phyloP scores from a whole-genome alignment of 2,888 invertebrate species.

The Meta bourneti region DNA sequence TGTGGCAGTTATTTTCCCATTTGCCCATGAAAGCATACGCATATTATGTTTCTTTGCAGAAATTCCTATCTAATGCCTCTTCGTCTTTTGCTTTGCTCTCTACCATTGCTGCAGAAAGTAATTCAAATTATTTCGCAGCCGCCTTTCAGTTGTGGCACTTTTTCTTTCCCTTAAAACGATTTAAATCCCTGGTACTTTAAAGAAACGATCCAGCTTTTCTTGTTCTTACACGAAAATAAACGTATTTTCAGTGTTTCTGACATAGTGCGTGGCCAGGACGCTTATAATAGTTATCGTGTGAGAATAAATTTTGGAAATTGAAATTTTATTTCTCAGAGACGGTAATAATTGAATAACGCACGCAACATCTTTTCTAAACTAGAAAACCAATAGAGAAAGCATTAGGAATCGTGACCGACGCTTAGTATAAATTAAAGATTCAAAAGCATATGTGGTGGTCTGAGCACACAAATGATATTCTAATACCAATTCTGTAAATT shows the following conservation, averaged over 20 bases:
- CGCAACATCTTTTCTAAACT: neutral
- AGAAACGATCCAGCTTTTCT: neutral
- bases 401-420: neutral
- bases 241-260: neutral
- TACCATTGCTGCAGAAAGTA: neutral
- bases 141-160: neutral
- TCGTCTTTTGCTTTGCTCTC: neutral
- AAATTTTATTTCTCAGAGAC: neutral
- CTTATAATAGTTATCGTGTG: neutral
- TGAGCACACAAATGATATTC: no score
- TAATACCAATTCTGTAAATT: no score
- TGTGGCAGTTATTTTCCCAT: constrained; percentile 35
- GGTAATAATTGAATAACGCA: neutral
- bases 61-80: neutral
- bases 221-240: neutral
- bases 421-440: neutral
- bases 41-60: neutral
- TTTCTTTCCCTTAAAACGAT: neutral
- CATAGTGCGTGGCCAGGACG: neutral
- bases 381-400: neutral
- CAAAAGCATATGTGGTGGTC: neutral
- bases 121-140: neutral
- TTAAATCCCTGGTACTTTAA: neutral
- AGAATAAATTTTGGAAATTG: neutral
- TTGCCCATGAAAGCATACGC: neutral